Evolutionary conservation across 2,797 vertebrate species (phyloP).

Genomic region (Melanitta fusca): DNA sequence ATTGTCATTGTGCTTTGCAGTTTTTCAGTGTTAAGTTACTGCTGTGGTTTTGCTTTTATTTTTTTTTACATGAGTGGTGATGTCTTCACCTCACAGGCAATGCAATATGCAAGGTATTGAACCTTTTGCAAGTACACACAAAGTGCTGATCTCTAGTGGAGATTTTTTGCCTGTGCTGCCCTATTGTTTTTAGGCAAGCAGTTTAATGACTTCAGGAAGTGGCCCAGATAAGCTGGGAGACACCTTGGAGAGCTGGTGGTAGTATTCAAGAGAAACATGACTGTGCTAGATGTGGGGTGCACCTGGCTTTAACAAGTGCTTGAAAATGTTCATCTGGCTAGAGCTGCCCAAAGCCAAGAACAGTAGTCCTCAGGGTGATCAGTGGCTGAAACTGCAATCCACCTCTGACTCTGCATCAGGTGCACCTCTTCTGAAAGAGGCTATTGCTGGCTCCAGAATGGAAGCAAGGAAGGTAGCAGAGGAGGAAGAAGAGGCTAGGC

Average conservation of each 20-base stretch:
- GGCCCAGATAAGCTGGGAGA: rapidly evolving
- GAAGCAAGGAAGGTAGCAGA: background rate
- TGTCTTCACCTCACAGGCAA: background rate
- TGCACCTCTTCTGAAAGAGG: background rate
- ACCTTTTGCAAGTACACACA: background rate
- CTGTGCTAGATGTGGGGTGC: background rate
- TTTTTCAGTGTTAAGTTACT: background rate
- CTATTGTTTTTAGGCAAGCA: background rate
- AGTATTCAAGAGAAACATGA: background rate
- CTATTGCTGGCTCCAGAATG: background rate
- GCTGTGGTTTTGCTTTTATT: background rate
- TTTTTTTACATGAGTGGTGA: background rate
- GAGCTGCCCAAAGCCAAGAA: background rate
- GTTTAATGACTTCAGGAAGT: background rate
- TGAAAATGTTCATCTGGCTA: background rate
- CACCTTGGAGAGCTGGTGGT: background rate
- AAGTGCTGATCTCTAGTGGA: background rate
- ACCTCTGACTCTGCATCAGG: background rate
- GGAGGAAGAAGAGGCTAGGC: background rate
- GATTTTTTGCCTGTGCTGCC: background rate
- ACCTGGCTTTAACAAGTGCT: background rate
- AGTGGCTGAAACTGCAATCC: background rate
- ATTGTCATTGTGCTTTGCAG: background rate
- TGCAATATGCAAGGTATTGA: background rate
- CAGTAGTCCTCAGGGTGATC: background rate